Percentiles rank a stretch among this genome's conserved stretches.
phyloP scores from a whole-genome alignment of 2,797 vertebrate species.

The Phylloscopus collybita region DNA sequence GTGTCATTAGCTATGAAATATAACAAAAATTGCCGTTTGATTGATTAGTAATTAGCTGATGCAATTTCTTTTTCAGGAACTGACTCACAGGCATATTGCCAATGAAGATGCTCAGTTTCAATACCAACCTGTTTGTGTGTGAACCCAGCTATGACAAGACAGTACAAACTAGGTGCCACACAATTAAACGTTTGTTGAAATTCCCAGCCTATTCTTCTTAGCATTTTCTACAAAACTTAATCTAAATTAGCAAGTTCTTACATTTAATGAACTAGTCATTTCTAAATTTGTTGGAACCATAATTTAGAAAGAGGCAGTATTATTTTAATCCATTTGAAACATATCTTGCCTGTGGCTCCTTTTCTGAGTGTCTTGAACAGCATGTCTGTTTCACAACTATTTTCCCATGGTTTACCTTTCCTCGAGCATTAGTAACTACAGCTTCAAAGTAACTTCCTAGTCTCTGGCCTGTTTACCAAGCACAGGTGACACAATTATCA shows the following conservation, averaged over 20 bases:
- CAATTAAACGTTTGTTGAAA: neutral
- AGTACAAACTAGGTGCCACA: neutral
- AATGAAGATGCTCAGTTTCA: neutral
- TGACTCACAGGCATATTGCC: neutral
- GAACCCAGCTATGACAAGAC: neutral
- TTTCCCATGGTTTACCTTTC: neutral
- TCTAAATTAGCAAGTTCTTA: neutral
- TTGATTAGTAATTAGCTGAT: neutral
- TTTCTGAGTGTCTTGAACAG: neutral
- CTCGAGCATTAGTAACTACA: neutral
- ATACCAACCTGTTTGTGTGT: neutral
- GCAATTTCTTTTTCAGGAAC: neutral
- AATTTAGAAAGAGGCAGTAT: neutral
- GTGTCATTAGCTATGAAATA: neutral
- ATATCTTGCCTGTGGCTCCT: neutral
- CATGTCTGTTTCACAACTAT: neutral
- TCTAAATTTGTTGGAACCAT: neutral
- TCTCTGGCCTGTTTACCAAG: neutral
- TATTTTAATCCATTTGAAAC: neutral
- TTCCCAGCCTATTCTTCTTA: neutral
- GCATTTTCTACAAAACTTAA: neutral
- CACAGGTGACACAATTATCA: neutral
- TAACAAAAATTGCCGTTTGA: neutral
- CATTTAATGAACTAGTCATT: neutral
- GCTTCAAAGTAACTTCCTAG: neutral